Base-by-base conservation (phyloP, 2,888 invertebrate genomes). In the Erpobdella octoculata region DNA sequence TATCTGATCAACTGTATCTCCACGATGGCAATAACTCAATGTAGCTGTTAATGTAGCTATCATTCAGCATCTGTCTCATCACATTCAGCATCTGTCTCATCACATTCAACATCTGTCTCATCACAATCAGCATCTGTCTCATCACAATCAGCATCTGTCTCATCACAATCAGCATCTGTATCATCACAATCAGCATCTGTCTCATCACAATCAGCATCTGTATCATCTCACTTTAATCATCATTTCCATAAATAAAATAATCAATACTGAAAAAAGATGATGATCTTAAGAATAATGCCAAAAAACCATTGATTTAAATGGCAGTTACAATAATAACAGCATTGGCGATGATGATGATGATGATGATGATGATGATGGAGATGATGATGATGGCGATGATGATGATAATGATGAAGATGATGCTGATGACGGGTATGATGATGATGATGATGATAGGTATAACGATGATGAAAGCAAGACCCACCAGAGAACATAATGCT, bases 401-500 rank as follows among this genome's bases (percentile, higher is more conserved):
- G 6, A 53, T 53, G 28, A 53, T 25, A 8, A 21, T n/a, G 25
- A 48, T 48, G 48, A 3, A 48, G n/a, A 48, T 9, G 18, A 41
- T 12, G 18, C 18, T 9, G 9, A 41, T 15, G 1, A 8, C 53
- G 6, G 28, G 21, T 25, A 53, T 25, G 18, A 21, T n/a, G n/a
- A n/a, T n/a, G 25, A 48, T 48, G 48, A 3, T 21, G n/a, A 48
- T 9, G 18, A 41, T 12, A 41, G 9, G 41, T 18, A 41, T 15
- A 2, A 8, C 53, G 6, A 53, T 53, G 28, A 53, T 25, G 18
- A 21, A 53, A 53, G 5, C 21, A 41, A 41, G 9, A 53, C 53
- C 15, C 80, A 88, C 94, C 93, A 93, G 80, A 95, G 90, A 76
- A 92, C 91, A 84, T 94, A 94, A 83, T 92, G 91, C 83, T 95